Base-by-base conservation (phyloP, 2,797 vertebrate genomes). In the Bradypodion ventrale region DNA sequence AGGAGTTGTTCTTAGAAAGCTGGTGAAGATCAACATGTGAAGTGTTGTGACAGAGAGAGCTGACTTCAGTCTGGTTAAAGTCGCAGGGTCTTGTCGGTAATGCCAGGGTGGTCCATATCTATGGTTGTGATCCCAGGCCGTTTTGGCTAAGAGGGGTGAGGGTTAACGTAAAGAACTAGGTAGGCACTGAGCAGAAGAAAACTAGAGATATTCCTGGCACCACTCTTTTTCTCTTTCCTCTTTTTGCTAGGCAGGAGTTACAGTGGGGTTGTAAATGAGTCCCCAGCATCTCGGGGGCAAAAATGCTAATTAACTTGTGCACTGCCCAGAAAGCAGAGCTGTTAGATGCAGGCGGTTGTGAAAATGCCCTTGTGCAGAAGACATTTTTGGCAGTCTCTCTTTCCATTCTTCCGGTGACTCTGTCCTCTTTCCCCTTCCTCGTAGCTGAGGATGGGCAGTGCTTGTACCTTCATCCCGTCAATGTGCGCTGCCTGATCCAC, bases 401-500 rank as follows among this genome's bases (percentile, higher is more conserved):
- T 29, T 49, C 46, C 1, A 25, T 4, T 2, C 4, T 32, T 35
- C 49, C 7, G n/a, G 1, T 80, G 62, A 76, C 23, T 44, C 0
- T 5, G 60, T 70, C 78, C 42, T 78, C 77, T 4, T 49, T 59
- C 6, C 7, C 93, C 88, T 2, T 82, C 5, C 63, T 42, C 93
- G 1, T 78, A 99, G 99, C 98, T 87, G 98, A 99, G 46, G 98
- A 99, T 46, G 98, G 98, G 59, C 98, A 99, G 93, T 97, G 99
- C 94, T 98, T 99, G 97, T 99, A 98, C 92, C 96, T 99, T 90
- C 98, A 99, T 91, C 98, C 99, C 0, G 97, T 99, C 93, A 99
- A 99, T 0, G 97, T 99, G 79, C 98, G 98, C 86, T 99, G 99
- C 92, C 96, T 99, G 4, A 91, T 98, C 91, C 97, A 97, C 68